Evolutionary conservation across 2,113 vertebrate species (phyloP), one percentile per base, ranked within the genome.

Genomic region (Barbus barbus): DNA sequence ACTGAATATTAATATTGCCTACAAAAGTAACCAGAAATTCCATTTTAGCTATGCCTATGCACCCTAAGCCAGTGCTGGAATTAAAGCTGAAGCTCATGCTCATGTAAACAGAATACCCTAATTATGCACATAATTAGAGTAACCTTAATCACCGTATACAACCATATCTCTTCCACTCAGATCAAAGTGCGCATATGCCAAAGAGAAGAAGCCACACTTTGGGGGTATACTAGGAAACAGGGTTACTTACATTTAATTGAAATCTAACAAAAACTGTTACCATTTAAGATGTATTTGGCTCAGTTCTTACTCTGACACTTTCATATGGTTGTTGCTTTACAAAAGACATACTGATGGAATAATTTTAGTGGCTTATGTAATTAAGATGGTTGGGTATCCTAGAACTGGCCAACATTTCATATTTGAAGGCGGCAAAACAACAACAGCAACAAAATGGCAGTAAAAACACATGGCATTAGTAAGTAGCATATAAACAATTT

Each of bases 71-170:
- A 72, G 22, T 24, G 36, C 69, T 14, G 69, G 2, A 11, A 72
- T 72, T 71, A 72, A 56, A 72, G 36, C 20, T 14, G 69, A 41
- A 41, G 36, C 36, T 72, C 69, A 48, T 14, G 36, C 36, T 72
- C 69, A 48, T 14, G 13, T n/a, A 72, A 41, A 72, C 36, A 41
- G 69, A 72, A 69, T 33, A 69, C 33, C 18, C 44, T 6, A 44
- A 73, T 46, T 73, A 73, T 73, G 38, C 38, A 3, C n/a, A 73
- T 72, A 72, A 72, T 41, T 41, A 24, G 22, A 16, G n/a, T 24
- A 73, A 73, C 22, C 38, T 24, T 73, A 44, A 73, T 73, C n/a
- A 26, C 38, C 26, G 38, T 73, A 46, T 71, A 36, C 44, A 73
- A 73, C 71, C 71, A 26, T 6, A 46, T 73, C 24, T 73, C 3